Conservation (phyloP, 1,140 invertebrate genomes). For the Drosophila prosaltans region DNA sequence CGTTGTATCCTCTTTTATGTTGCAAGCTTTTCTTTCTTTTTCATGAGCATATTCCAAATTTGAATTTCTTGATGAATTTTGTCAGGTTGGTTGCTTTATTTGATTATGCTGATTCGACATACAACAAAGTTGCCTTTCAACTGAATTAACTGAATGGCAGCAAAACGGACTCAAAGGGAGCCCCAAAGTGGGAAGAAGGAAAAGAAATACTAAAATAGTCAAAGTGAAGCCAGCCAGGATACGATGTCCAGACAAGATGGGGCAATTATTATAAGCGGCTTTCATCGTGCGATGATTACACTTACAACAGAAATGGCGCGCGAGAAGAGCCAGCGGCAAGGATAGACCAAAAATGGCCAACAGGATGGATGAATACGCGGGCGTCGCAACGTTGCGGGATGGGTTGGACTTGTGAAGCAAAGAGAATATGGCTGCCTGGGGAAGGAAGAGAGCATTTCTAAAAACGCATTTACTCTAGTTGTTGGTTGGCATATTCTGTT, state of each 20-base stretch:
- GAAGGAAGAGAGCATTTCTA: conserved; percentile 33
- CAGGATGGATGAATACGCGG: background rate
- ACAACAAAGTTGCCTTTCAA: conserved; percentile 10
- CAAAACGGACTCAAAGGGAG: conserved; percentile 11
- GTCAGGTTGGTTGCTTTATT: conserved; percentile 1
- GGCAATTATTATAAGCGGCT: conserved; percentile 81
- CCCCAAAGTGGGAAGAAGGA: background rate
- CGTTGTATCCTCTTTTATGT: background rate
- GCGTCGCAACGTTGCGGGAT: no score
- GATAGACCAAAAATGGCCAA: conserved; percentile 12
- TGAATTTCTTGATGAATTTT: background rate
- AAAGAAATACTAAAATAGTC: background rate
- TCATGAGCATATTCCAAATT: background rate
- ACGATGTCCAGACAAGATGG: conserved; percentile 71
- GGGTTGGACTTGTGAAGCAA: no score
- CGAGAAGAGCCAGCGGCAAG: conserved; percentile 38
- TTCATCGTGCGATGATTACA: conserved; percentile 80
- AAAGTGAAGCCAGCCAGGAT: conserved; percentile 30
- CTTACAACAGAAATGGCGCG: conserved; percentile 76
- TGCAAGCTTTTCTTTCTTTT: background rate
- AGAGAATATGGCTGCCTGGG: no score
- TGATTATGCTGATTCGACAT: conserved; percentile 5
- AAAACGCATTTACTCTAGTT: conserved; percentile 42
- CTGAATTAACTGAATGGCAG: conserved; percentile 16
- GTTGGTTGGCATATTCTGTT: background rate